Evolutionary conservation across 2,797 vertebrate genomes (phyloP), one percentile per base, ranked within the genome.

Genomic region (Sebastes diploproa): DNA sequence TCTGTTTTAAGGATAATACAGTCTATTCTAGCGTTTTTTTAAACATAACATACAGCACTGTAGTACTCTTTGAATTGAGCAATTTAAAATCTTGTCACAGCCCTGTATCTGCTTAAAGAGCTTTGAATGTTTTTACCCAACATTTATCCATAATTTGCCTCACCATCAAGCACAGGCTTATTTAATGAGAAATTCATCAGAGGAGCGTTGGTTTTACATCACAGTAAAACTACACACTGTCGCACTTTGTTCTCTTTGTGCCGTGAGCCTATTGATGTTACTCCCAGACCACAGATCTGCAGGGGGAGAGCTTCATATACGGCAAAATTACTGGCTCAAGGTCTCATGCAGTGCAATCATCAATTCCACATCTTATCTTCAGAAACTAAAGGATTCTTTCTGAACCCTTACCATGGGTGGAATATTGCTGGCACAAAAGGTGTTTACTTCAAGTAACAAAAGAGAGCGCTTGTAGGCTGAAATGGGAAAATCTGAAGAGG

Each of bases 381-480:
- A 74, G 69, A 62, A 90, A 86, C 65, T 60, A 46, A 68, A 25
- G n/a, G 32, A 67, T 78, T 80, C 25, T 84, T 75, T 86, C 63
- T 78, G 61, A 83, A 78, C 72, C 79, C 42, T 75, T 64, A 58
- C 56, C 68, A 76, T 23, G n/a, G 68, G 54, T 63, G 32, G 72
- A 79, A 77, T 70, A 84, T 68, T 80, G 55, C 63, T 75, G 67
- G 78, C 66, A 85, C 6, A 69, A 86, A 86, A 78, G 56, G 65
- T 86, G 72, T 87, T 91, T 88, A 89, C 80, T 76, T 89, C 63
- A 59, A 68, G 29, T 42, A 68, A 81, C 77, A 81, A 77, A 80
- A 72, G 52, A 80, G 32, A 72, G 30, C 42, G 52, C 60, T 76
- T 3, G 4, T 61, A 56, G 55, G 59, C 67, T 77, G 69, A 91